These are phyloP conservation scores for Pyrgilauda ruficollis DNA, from an alignment of 2,113 vertebrate species.

Conservation along the genomic window DNA sequence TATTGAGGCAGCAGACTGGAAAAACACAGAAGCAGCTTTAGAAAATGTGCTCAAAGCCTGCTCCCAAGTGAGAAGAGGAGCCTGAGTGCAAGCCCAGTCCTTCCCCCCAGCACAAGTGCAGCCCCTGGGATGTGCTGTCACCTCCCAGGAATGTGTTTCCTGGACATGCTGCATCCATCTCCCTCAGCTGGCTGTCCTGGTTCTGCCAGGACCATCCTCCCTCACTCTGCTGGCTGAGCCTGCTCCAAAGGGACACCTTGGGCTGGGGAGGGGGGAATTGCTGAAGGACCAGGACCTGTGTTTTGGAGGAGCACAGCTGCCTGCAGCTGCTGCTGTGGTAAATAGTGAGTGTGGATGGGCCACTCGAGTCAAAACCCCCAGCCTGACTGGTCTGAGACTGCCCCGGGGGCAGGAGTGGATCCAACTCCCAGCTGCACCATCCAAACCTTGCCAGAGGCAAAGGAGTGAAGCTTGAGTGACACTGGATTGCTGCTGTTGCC, in stretches of 20 bases:
- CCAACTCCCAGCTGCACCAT: not conserved
- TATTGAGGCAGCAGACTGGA: not conserved
- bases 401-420: not conserved
- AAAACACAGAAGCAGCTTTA: not conserved
- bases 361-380: not conserved
- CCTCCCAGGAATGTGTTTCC: conserved; percentile 10
- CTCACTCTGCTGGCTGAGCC: not conserved
- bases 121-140: not conserved
- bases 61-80: not conserved
- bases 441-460: not conserved
- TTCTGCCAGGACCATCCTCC: not conserved
- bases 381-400: not conserved
- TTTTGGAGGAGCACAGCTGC: not conserved
- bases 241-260: not conserved
- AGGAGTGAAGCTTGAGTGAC: not conserved
- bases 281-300: not conserved
- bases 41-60: not conserved
- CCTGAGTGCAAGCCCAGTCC: conserved; percentile 20
- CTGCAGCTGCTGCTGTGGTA: not conserved
- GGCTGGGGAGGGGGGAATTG: not conserved
- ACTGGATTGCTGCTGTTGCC: not conserved
- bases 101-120: not conserved
- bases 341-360: not conserved
- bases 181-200: not conserved
- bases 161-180: not conserved